Evolutionary conservation across 2,797 vertebrate species (phyloP).

Genomic region (Tadarida brasiliensis): DNA sequence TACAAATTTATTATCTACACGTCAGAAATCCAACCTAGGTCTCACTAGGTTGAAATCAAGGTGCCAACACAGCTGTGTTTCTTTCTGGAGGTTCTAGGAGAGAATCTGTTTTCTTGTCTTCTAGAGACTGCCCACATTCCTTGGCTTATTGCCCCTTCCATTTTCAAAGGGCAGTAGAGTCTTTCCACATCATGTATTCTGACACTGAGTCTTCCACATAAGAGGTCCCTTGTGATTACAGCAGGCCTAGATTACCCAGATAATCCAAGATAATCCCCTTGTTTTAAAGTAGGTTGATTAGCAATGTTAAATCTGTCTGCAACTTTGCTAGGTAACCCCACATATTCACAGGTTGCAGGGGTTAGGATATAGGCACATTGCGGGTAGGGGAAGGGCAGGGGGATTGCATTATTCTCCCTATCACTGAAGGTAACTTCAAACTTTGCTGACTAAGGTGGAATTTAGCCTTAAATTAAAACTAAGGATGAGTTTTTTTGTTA

Average conservation of each 20-base stretch:
- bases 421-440: not conserved
- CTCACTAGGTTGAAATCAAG: not conserved
- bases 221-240: not conserved
- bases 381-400: too few relatives aligned
- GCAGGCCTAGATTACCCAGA: not conserved
- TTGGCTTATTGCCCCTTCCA: not conserved
- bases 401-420: not conserved
- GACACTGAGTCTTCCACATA: not conserved
- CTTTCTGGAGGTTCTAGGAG: not conserved
- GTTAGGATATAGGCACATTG: not conserved
- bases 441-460: not conserved
- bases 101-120: not conserved
- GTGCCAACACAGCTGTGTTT: not conserved
- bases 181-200: not conserved
- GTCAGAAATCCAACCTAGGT: not conserved
- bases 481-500: not conserved
- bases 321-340: not conserved
- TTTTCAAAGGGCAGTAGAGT: not conserved
- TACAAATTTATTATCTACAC: not conserved
- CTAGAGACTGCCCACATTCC: not conserved
- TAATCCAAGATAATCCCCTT: not conserved
- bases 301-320: not conserved
- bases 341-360: not conserved
- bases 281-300: not conserved
- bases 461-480: not conserved